These are phyloP conservation scores for Ibidorhyncha struthersii DNA, from an alignment of 2,113 vertebrate species.

Conservation along the genomic window DNA sequence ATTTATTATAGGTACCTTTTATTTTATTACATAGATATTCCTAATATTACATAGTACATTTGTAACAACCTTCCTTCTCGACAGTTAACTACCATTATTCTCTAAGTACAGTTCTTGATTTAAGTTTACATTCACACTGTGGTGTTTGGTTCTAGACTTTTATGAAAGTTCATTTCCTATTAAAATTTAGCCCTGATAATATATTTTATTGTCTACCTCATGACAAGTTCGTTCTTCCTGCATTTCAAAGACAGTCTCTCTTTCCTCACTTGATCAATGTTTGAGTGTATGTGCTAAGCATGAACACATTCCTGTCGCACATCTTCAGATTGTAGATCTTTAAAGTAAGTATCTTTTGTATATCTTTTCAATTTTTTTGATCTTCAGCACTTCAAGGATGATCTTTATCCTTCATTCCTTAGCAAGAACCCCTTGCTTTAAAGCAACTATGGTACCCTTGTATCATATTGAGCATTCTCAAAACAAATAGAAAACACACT, in stretches of 20 bases:
- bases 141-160: neutral
- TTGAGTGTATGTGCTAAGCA: neutral
- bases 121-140: neutral
- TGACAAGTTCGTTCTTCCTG: neutral
- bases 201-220: neutral
- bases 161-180: neutral
- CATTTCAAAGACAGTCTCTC: neutral
- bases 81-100: neutral
- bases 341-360: neutral
- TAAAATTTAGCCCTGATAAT: neutral
- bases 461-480: neutral
- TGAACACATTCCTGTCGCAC: neutral
- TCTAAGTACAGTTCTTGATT: neutral
- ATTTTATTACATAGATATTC: neutral
- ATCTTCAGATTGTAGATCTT: neutral
- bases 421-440: neutral
- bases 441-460: fast-evolving
- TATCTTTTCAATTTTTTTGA: neutral
- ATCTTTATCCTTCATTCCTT: neutral
- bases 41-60: neutral
- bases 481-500: neutral
- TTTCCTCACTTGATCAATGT: neutral
- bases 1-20: neutral
- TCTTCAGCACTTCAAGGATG: neutral
- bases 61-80: neutral